Conservation (phyloP, 2,888 invertebrate genomes). For the Cyaniris semiargus region DNA sequence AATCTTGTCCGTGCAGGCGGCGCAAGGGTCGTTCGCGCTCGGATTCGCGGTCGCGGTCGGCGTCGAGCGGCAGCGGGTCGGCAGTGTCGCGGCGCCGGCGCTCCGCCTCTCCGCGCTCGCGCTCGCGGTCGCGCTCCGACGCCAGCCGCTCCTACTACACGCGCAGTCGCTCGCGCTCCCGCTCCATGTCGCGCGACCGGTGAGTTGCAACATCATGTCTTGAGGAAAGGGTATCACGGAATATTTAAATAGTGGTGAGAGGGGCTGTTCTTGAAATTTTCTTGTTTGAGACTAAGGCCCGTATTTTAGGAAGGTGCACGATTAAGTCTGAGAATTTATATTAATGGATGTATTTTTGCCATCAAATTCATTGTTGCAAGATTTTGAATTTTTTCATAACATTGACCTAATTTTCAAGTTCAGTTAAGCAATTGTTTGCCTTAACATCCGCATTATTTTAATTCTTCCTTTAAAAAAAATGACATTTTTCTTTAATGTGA, state of each 20-base stretch:
- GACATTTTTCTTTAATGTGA: background rate
- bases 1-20: constrained; percentile 59
- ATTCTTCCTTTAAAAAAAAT: background rate
- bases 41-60: constrained; percentile 81
- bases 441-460: background rate
- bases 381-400: too few relatives aligned
- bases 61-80: constrained; percentile 68
- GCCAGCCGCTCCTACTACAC: constrained; percentile 81
- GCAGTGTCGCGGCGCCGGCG: constrained; percentile 66
- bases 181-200: constrained; percentile 79
- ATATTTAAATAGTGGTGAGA: background rate
- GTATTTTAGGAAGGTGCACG: background rate
- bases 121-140: constrained; percentile 83
- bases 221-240: too few relatives aligned
- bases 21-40: constrained; percentile 85
- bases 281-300: background rate
- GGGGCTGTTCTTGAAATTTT: background rate
- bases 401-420: background rate
- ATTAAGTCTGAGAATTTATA: background rate
- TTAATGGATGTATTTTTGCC: background rate
- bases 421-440: background rate
- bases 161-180: constrained; percentile 79
- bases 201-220: constrained; percentile 42
- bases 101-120: constrained; percentile 72
- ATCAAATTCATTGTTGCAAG: background rate